Evolutionary conservation across 2,113 vertebrate species (phyloP).

Genomic region (Sapayoa aenigma): DNA sequence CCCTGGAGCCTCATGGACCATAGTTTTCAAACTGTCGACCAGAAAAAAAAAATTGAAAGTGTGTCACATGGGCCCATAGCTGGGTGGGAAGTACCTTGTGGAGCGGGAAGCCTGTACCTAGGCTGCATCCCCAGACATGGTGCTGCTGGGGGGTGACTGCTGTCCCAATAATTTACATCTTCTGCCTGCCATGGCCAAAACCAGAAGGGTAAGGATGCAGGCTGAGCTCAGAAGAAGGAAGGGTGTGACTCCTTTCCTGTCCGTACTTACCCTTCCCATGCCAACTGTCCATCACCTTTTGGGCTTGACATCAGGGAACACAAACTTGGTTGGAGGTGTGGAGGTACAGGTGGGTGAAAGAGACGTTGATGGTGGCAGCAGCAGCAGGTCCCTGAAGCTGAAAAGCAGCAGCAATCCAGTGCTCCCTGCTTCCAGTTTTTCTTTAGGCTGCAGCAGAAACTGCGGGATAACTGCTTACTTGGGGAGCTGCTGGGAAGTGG

Average conservation of each 20-base stretch:
- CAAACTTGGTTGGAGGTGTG: neutral
- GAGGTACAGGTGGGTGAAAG: neutral
- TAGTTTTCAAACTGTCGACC: neutral
- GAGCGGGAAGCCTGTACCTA: neutral
- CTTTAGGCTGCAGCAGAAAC: neutral
- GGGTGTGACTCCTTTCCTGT: neutral
- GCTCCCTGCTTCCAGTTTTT: neutral
- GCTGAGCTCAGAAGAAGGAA: neutral
- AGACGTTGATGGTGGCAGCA: neutral
- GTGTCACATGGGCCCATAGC: no score
- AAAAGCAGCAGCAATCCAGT: neutral
- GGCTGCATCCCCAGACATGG: neutral
- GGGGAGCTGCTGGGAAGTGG: neutral
- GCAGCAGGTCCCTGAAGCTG: neutral
- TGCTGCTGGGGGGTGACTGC: neutral
- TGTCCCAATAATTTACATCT: neutral
- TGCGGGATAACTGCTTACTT: neutral
- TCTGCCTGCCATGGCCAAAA: neutral
- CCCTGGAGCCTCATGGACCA: neutral
- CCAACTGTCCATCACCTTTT: neutral
- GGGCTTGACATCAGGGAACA: neutral
- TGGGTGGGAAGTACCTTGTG: neutral
- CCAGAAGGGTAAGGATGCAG: neutral
- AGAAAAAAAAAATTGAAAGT: neutral
- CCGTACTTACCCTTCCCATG: neutral